phyloP scores from a whole-genome alignment of 2,797 vertebrate genomes.

The Leptoclinus maculatus region DNA sequence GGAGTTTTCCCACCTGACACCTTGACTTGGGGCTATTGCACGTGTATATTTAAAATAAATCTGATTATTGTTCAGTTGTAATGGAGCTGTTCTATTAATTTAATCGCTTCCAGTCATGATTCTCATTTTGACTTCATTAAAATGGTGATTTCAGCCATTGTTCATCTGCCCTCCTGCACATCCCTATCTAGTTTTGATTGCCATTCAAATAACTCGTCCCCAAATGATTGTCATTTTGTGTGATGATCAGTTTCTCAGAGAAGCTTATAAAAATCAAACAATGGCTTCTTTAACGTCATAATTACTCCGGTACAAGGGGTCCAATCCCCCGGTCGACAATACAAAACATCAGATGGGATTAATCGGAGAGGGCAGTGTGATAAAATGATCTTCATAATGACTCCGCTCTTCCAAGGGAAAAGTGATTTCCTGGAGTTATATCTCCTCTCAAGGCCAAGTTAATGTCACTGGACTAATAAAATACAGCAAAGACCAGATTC shows the following conservation, averaged over 20 bases:
- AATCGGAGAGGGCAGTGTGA: conserved; percentile 34
- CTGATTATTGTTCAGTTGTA: neutral
- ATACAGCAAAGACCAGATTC: conserved; percentile 28
- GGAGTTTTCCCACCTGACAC: neutral
- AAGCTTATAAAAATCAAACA: conserved; percentile 29
- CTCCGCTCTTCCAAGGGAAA: conserved; percentile 24
- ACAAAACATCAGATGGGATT: conserved; percentile 25
- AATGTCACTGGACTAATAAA: conserved; percentile 47
- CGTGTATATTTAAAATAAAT: neutral
- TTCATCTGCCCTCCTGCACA: neutral
- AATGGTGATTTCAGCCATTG: neutral
- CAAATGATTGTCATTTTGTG: neutral
- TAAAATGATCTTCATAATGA: conserved; percentile 41
- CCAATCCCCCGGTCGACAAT: conserved; percentile 9
- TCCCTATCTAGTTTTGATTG: neutral
- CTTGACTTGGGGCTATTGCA: neutral
- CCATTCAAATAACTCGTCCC: neutral
- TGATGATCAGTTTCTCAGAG: conserved; percentile 14
- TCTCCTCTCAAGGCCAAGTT: conserved; percentile 35
- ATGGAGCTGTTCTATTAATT: neutral
- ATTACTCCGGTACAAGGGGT: conserved; percentile 9
- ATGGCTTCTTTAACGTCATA: conserved; percentile 4
- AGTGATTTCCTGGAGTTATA: conserved; percentile 31
- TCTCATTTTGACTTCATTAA: neutral
- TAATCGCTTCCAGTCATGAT: neutral